Base-by-base conservation (phyloP, 2,113 vertebrate species). In the Monopterus albus region DNA sequence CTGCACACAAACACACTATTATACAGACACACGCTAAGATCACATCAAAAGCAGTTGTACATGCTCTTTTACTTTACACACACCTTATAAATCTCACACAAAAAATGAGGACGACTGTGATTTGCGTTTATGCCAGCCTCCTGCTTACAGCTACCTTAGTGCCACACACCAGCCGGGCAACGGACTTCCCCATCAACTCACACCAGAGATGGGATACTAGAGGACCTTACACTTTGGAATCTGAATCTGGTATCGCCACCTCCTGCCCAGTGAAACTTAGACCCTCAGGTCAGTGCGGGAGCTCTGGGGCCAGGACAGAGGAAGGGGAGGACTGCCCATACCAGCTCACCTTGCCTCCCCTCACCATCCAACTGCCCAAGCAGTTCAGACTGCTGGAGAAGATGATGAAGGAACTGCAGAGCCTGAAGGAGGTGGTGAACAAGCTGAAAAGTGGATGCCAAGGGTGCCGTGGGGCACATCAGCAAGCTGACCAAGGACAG, bases 341-440 rank as follows among this genome's bases (percentile, higher is more conserved):
- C 76, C 95, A 96, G 92, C 89, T 99, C 73, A 94, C 85, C 46
- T 78, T 99, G 86, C 98, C 98, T 52, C 90, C 93, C 0, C 88
- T 99, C 85, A 95, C 95, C 55, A 88, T 99, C 50, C 95, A 97
- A 92, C 89, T 99, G 58, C 96, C 98, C 7, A 94, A 90, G 84
- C 93, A 96, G 87, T 94, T 96, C 66, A 89, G 88, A 75, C 86
- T 95, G 79, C 91, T 98, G 60, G 95, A 98, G 81, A 95, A 95
- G 87, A 95, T 95, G 5, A 83, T 97, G 75, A 95, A 94, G 87
- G 96, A 98, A 81, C 91, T 98, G 49, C 94, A 95, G 87, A 94
- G 64, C 65, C 93, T 99, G 72, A 96, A 95, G 86, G 95, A 97
- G 86, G 92, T 90, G 2, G 94, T 99, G 52, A 94, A 93, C 79